phyloP scores from a whole-genome alignment of 2,113 vertebrate species.

The Nibea albiflora region DNA sequence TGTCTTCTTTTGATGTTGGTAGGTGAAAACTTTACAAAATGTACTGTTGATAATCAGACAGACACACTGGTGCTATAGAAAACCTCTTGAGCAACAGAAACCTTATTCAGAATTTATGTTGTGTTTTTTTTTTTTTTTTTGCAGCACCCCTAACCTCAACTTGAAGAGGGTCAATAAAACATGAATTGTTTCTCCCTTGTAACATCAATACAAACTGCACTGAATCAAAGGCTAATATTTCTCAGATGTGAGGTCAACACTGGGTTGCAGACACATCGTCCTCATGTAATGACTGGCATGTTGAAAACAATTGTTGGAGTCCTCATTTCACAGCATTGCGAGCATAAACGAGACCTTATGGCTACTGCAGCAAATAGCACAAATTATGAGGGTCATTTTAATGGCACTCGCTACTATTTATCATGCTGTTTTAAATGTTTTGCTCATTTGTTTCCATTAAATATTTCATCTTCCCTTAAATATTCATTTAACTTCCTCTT shows the following conservation, averaged over 20 bases:
- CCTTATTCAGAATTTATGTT: constrained; percentile 42
- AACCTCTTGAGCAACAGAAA: constrained; percentile 43
- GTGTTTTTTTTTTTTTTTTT: constrained; percentile 23
- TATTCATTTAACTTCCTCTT: constrained; percentile 87
- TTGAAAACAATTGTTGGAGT: constrained; percentile 68
- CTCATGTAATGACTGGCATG: constrained; percentile 64
- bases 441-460: constrained; percentile 87
- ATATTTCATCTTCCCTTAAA: constrained; percentile 87
- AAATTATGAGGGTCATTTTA: constrained; percentile 72
- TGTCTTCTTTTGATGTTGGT: constrained; percentile 27
- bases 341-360: constrained; percentile 63
- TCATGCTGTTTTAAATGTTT: constrained; percentile 86
- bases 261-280: constrained; percentile 67
- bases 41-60: neutral
- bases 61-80: constrained; percentile 1
- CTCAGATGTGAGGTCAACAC: constrained; percentile 67
- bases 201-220: constrained; percentile 67
- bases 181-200: constrained; percentile 72
- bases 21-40: constrained; percentile 33
- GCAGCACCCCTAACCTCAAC: constrained; percentile 54
- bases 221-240: constrained; percentile 79
- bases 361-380: constrained; percentile 67
- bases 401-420: constrained; percentile 79
- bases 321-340: constrained; percentile 43
- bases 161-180: constrained; percentile 68